Base-by-base conservation (phyloP, 1,140 invertebrate species). In the Tribolium castaneum region DNA sequence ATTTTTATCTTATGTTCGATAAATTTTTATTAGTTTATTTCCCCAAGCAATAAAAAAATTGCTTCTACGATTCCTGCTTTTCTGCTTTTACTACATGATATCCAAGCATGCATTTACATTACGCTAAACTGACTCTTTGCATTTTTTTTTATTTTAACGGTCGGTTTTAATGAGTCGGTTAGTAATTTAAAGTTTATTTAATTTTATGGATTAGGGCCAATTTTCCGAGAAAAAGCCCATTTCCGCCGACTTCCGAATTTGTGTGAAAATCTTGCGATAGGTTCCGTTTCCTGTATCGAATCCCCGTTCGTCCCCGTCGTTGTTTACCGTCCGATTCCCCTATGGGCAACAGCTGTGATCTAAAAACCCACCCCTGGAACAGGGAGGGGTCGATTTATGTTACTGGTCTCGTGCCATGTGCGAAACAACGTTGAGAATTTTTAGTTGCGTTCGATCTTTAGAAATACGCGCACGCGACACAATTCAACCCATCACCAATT, bases 391-490 rank as follows among this genome's bases (percentile, higher is more conserved):
- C 52, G 49, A 73, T 73, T 73, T 73, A 35, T 73, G 49, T 54
- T 73, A 73, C 71, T 73, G 71, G 71, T 73, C 71, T 73, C 71
- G 71, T 73, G 71, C 71, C 71, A 73, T 73, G 71, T 73, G 71
- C 71, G 71, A 73, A 73, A 73, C 71, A 22, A 73, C 71, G 71
- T 73, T 73, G 71, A 19, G 22, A 73, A 72, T 72, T 59, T 66
- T 66, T 66, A 73, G 71, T 73, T 34, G 71, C 22, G 50, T 54
- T 54, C 52, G 49, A 54, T 73, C 71, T 25, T 73, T 73, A 73
- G 71, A 73, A 73, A 73, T 73, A 73, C 75, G 78, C 78, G 80
- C 76, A 79, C 78, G 80, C 77, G 76, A 81, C 76, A 78, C 75
- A 54, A 80, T 77, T 73, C 49, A 51, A 51, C 13, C 45, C 34